Evolutionary conservation across 2,797 vertebrate genomes (phyloP).

Genomic region (Peromyscus aztecus): DNA sequence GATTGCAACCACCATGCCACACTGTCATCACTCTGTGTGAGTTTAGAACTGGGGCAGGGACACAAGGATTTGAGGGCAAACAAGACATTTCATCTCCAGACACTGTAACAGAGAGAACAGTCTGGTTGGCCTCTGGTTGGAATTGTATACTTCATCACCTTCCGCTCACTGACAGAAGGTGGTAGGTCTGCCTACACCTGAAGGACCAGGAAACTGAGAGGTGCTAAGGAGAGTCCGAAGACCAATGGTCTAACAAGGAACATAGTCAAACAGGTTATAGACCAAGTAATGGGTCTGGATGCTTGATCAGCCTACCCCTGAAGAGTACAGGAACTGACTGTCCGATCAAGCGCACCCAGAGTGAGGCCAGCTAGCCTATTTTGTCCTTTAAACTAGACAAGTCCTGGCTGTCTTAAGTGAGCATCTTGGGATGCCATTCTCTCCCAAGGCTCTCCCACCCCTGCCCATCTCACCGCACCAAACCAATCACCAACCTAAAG

Average conservation of each 20-base stretch:
- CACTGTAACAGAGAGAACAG: slow-evolving; percentile 19
- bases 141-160: slow-evolving; percentile 3
- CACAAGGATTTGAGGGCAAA: slow-evolving; percentile 41
- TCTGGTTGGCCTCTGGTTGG: slow-evolving; percentile 12
- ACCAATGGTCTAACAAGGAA: slow-evolving; percentile 18
- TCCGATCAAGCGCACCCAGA: neutral
- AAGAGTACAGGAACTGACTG: neutral
- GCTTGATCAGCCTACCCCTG: neutral
- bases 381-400: neutral
- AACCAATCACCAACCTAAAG: slow-evolving; percentile 88
- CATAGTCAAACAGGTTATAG: neutral
- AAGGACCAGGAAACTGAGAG: slow-evolving; percentile 27
- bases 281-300: slow-evolving; percentile 10
- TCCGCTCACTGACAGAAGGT: slow-evolving; percentile 39
- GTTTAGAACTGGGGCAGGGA: neutral
- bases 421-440: neutral
- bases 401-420: neutral
- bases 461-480: neutral
- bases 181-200: neutral
- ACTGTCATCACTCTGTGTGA: slow-evolving; percentile 44
- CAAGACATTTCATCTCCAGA: neutral
- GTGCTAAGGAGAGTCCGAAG: slow-evolving; percentile 42
- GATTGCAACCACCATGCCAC: slow-evolving; percentile 33
- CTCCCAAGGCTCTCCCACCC: neutral
- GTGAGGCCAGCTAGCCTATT: neutral